A percentile compares a stretch with the other conserved stretches of the same genome.
Conservation (phyloP, 2,113 vertebrate genomes). For the Bos indicus region DNA sequence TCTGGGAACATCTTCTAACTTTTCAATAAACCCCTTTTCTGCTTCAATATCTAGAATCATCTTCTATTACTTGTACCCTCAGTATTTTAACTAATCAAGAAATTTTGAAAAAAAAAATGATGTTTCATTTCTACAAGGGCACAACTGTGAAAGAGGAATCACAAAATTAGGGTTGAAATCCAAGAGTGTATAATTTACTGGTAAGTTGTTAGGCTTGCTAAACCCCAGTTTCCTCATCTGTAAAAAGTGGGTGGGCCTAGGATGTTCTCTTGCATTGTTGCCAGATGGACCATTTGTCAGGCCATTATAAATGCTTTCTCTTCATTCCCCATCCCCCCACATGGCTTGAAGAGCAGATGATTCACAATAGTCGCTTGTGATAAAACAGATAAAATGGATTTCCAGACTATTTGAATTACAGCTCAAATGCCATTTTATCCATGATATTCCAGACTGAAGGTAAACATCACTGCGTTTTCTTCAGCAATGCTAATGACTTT, state of each 20-base stretch:
- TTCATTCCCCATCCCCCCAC: accelerated
- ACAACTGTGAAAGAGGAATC: not conserved
- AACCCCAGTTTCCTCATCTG: accelerated
- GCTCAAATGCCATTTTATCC: not conserved
- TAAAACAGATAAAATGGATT: not conserved
- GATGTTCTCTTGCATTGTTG: not conserved
- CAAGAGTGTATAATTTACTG: not conserved
- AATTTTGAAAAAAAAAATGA: not conserved
- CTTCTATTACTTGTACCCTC: not conserved
- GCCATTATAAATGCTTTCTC: no score
- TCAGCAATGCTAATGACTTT: not conserved
- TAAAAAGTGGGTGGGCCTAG: not conserved
- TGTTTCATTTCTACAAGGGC: not conserved
- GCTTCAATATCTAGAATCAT: not conserved
- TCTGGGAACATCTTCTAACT: not conserved
- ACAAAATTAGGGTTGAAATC: not conserved
- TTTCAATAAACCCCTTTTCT: not conserved
- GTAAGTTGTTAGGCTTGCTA: not conserved
- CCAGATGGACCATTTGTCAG: not conserved
- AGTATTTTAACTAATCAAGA: not conserved
- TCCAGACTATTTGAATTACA: not conserved
- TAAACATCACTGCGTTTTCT: not conserved
- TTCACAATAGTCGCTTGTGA: not conserved
- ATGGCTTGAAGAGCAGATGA: not conserved
- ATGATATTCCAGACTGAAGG: not conserved